Evolutionary conservation across 2,888 invertebrate genomes (phyloP), one percentile per base, ranked within the genome.

Genomic region (Drosophila imparisetae): DNA sequence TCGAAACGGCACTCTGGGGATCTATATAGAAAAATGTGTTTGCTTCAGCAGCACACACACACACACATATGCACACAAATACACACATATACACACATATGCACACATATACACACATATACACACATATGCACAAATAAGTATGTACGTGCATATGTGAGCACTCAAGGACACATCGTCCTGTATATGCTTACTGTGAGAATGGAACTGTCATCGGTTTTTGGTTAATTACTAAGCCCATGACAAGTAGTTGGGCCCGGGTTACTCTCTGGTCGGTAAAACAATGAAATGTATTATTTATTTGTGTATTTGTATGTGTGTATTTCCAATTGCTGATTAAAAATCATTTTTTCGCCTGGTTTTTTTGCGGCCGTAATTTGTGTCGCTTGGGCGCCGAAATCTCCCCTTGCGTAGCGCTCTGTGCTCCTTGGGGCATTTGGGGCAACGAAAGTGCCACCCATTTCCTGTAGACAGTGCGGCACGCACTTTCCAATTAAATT

Each of bases 401-500:
- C 66, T 58, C 53, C 34, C 50, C 66, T 32, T 50, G 62, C 5
- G 30, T 11, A 32, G 49, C n/a, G 52, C 15, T 48, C 15, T 24
- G 11, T 24, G 4, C 6, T 54, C 30, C 27, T 21, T 58, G 18
- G 61, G 45, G 8, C 7, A 53, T 59, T 69, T 27, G 24, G 3
- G 27, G 50, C 52, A 57, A 54, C 18, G 32, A 71, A 78, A 66
- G 66, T 59, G 61, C 49, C 59, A 32, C n/a, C 55, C 74, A 86
- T 84, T 89, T 86, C 72, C 84, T 66, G 24, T 58, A 49, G 45
- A 52, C 32, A 15, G 4, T 32, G 40, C n/a, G 61, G 75, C 83
- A 89, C 80, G 82, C 78, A 72, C 72, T 86, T 86, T 80, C 74
- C 90, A 89, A 86, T 86, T 86, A 86, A 89, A 87, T 86, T 84